Conservation (phyloP, 2,888 invertebrate genomes). For the Pasiphila rectangulata region DNA sequence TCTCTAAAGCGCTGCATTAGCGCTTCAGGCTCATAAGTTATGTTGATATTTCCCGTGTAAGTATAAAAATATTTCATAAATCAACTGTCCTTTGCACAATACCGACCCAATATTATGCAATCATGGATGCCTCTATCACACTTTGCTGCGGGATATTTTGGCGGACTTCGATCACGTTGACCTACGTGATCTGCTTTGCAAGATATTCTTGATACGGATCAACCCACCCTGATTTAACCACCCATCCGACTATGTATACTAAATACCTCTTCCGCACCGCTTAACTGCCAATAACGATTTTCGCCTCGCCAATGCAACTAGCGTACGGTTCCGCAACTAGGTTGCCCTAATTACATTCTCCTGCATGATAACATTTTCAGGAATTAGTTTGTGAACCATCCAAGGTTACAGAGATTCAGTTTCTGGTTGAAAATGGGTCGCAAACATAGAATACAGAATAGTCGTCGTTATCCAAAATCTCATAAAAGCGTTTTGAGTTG, state of each 20-base stretch:
- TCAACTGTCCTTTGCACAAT: neutral
- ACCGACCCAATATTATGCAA: too few relatives aligned
- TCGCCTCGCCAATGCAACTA: neutral
- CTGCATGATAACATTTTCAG: neutral
- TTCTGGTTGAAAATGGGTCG: too few relatives aligned
- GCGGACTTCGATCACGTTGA: neutral
- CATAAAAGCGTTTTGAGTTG: too few relatives aligned
- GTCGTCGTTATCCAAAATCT: too few relatives aligned
- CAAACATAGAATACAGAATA: too few relatives aligned
- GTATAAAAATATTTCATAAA: neutral
- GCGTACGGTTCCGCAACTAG: neutral
- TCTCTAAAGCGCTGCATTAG: too few relatives aligned
- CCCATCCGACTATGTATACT: neutral
- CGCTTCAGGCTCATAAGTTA: too few relatives aligned
- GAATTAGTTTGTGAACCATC: neutral
- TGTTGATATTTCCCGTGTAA: neutral
- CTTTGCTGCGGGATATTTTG: too few relatives aligned
- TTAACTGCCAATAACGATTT: slow-evolving; percentile 2
- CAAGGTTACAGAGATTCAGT: too few relatives aligned
- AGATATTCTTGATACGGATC: neutral
- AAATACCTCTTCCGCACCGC: neutral
- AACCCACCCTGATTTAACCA: neutral
- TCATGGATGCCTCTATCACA: too few relatives aligned
- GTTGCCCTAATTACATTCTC: neutral
- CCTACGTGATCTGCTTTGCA: neutral